Evolutionary conservation across 2,113 vertebrate species (phyloP).

Genomic region (Sus scrofa): T2T-Sscrofa CM000820.6:60638501-60639000

Average conservation of each 20-base stretch:
- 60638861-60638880: constrained; percentile 63
- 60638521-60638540: neutral
- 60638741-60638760: neutral
- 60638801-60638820: constrained; percentile 81
- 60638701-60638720: neutral
- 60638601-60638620: neutral
- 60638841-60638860: constrained; percentile 80
- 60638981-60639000: neutral
- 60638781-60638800: constrained; percentile 64
- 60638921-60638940: neutral
- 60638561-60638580: neutral
- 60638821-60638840: constrained; percentile 81
- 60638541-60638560: neutral
- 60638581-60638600: neutral
- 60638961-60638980: neutral
- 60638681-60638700: neutral
- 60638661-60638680: accelerated
- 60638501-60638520: neutral
- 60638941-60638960: neutral
- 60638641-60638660: neutral
- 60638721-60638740: neutral
- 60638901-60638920: no score
- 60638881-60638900: neutral
- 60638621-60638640: neutral
- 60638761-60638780: neutral